phyloP scores from a whole-genome alignment of 1,140 invertebrate genomes.

The Caenorhabditis brenneri region DNA sequence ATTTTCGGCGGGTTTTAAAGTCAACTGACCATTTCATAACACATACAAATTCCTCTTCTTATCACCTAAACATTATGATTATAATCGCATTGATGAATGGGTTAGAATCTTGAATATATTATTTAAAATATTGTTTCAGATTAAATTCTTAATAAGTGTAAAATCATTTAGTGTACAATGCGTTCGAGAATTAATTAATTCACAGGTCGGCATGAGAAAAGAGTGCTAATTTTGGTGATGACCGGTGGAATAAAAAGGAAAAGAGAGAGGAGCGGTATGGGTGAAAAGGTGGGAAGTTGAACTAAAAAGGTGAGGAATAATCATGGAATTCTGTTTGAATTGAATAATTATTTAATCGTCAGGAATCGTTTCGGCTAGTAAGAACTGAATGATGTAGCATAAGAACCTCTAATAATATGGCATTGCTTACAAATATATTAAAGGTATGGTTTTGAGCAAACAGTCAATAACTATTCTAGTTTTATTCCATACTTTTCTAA shows the following conservation, averaged over 20 bases:
- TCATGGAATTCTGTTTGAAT: no score
- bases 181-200: neutral
- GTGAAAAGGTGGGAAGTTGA: neutral
- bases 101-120: neutral
- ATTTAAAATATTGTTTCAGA: neutral
- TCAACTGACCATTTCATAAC: slow-evolving; percentile 14
- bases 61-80: neutral
- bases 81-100: slow-evolving; percentile 40
- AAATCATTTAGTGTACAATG: neutral
- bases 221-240: slow-evolving; percentile 12
- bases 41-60: slow-evolving; percentile 23
- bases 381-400: no score
- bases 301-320: neutral
- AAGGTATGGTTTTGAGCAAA: no score
- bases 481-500: no score
- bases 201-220: neutral
- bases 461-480: no score
- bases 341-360: no score
- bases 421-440: no score
- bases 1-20: neutral
- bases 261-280: neutral
- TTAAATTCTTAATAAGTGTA: neutral
- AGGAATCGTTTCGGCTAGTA: no score
- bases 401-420: no score
- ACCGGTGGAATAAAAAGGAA: neutral